Evolutionary conservation across 2,888 invertebrate species (phyloP), one percentile per base, ranked within the genome.

Genomic region (Mythimna lalbum): DNA sequence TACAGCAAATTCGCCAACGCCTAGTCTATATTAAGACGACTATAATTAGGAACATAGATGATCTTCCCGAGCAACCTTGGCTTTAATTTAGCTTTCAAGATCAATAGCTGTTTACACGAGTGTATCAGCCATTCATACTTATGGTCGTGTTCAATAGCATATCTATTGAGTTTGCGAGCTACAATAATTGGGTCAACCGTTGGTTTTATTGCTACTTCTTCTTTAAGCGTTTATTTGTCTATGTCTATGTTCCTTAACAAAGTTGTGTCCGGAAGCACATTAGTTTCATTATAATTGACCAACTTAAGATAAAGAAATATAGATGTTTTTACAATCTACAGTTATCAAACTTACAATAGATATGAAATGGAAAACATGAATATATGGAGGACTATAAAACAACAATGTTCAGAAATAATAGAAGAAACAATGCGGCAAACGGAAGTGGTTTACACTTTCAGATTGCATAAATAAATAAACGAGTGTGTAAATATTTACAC

Each of bases 31-130:
- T 82, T 69, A 61, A 84, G 78, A 60, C 53, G 23, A 17, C 63
- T 87, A 86, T 86, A 82, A 83, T 84, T 84, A 85, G 78, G 21
- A 68, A 60, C 47, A 66, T 69, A 80, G 66, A 75, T 82, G 82
- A 82, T 82, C 77, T 77, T 77, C 61, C 49, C 72, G 33, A 78
- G 23, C 74, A 84, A 82, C 87, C 86, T 86, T 83, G 86, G 55
- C 63, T 63, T 66, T 78, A 78, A 82, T 86, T 86, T 80, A 80
- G 75, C 61, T 73, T 71, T 77, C 75, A 80, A 86, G 79, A 82
- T 81, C 81, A 80, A 78, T 82, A 84, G 67, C 65, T 80, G 83
- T 81, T 82, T 79, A 77, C 9, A 33, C 74, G 47, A 14, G 60
- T 62, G 57, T 53, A 50, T 50, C 36, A 63, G 47, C 67, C 80